Evolutionary conservation across 2,797 vertebrate genomes (phyloP).

Genomic region (Leptodactylus fallax): DNA sequence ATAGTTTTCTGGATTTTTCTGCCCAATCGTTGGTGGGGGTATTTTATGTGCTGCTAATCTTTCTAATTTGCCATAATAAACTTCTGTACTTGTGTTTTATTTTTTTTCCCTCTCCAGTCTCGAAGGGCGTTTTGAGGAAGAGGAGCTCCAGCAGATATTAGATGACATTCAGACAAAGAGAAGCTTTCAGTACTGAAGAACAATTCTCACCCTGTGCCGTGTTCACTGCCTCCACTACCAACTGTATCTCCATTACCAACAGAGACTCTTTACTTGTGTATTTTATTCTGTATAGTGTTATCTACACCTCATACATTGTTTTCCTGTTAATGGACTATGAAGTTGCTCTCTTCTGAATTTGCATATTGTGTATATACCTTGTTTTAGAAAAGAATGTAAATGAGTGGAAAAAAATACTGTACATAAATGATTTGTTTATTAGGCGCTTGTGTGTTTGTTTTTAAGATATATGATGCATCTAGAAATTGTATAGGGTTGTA

Average conservation of each 20-base stretch:
- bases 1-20: too few relatives aligned
- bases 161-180: conserved; percentile 98
- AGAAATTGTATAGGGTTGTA: too few relatives aligned
- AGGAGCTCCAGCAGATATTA: conserved; percentile 95
- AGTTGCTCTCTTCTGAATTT: not conserved
- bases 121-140: conserved; percentile 95
- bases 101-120: conserved; percentile 75
- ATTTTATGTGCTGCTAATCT: too few relatives aligned
- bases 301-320: not conserved
- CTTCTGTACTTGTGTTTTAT: too few relatives aligned
- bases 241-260: not conserved
- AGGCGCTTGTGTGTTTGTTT: too few relatives aligned
- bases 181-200: conserved; percentile 91
- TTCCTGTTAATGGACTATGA: not conserved
- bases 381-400: not conserved
- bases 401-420: not conserved
- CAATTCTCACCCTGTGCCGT: not conserved
- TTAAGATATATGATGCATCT: too few relatives aligned
- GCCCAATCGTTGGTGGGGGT: too few relatives aligned
- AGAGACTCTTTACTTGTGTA: not conserved
- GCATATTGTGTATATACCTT: not conserved
- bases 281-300: not conserved
- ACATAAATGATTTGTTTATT: not conserved
- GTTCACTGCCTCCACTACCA: not conserved
- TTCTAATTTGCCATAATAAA: too few relatives aligned